phyloP scores from a whole-genome alignment of 2,888 invertebrate genomes.

The Ecliptopera silaceata region DNA sequence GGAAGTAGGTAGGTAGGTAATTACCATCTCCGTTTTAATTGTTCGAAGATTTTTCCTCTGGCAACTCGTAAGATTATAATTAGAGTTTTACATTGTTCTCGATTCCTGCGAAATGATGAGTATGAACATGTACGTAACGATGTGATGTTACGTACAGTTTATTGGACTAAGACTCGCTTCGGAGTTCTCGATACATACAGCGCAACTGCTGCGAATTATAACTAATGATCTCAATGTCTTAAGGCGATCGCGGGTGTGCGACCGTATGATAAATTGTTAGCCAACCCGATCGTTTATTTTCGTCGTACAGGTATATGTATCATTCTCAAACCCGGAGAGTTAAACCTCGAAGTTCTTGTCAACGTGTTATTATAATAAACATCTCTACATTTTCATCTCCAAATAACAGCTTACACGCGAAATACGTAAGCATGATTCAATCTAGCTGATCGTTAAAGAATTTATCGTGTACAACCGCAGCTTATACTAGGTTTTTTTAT shows the following conservation, averaged over 20 bases:
- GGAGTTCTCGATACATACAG: conserved; percentile 58
- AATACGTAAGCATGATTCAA: conserved; percentile 13
- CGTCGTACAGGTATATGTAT: conserved; percentile 53
- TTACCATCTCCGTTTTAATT: conserved; percentile 34
- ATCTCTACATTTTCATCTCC: conserved; percentile 24
- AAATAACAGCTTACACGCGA: conserved; percentile 10
- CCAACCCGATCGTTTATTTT: conserved; percentile 58
- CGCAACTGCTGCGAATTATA: conserved; percentile 68
- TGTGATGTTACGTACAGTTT: conserved; percentile 17
- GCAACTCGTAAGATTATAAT: conserved; percentile 36
- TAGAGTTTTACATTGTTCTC: conserved; percentile 27
- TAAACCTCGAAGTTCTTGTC: conserved; percentile 35
- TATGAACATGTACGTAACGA: too few species aligned
- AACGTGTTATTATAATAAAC: conserved; percentile 41
- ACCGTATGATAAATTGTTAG: conserved; percentile 62
- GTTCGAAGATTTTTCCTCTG: conserved; percentile 44
- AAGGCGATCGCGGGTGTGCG: conserved; percentile 56
- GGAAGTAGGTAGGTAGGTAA: conserved; percentile 9
- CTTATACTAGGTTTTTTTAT: conserved; percentile 13
- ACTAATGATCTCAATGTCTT: conserved; percentile 65
- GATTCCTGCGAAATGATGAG: conserved; percentile 32
- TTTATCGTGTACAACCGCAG: conserved; percentile 10
- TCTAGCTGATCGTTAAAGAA: conserved; percentile 12
- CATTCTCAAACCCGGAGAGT: conserved; percentile 40
- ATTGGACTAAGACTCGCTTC: conserved; percentile 43